Evolutionary conservation across 2,797 vertebrate species (phyloP), one percentile per base, ranked within the genome.

Genomic region (Fratercula arctica): DNA sequence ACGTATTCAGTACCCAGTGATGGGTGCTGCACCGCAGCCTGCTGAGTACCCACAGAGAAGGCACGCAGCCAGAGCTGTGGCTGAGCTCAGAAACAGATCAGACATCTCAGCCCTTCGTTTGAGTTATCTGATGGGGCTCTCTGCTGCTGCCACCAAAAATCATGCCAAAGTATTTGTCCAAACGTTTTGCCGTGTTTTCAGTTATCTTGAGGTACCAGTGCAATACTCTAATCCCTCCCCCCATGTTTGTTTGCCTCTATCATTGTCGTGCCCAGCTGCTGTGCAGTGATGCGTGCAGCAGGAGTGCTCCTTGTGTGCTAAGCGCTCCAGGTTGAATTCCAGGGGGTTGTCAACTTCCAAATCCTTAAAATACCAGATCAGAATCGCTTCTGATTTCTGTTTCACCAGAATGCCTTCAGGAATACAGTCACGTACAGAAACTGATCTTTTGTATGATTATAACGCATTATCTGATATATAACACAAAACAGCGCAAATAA

Each of bases 51-150:
- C 1, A 1, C 43, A 43, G 19, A 68, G 16, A 86, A 70, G 13
- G 20, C 2, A 2, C 0, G 0, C 6, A 33, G n/a, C 17, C 16
- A 56, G 57, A 29, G 10, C 41, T 53, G 41, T 48, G 14, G 4
- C 13, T 11, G 9, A 68, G 23, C 25, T 87, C 41, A 50, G 66
- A 20, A 72, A 68, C 31, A 39, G 24, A 33, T 39, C 20, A 29
- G 25, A 18, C 28, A 80, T 29, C 17, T 35, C 67, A 75, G 21
- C 10, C 26, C 16, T 33, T 57, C 6, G 0, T 80, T 63, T 54
- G 26, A 73, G 50, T 41, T 72, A 70, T 77, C 41, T 29, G 10
- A 26, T 59, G 26, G 35, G 26, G 6, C 13, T 79, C 11, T 72
- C 61, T 70, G 45, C 64, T 57, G n/a, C 54, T 95, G 66, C 11